Evolutionary conservation across 2,797 vertebrate species (phyloP).

Genomic region (Acanthiza pusilla): DNA sequence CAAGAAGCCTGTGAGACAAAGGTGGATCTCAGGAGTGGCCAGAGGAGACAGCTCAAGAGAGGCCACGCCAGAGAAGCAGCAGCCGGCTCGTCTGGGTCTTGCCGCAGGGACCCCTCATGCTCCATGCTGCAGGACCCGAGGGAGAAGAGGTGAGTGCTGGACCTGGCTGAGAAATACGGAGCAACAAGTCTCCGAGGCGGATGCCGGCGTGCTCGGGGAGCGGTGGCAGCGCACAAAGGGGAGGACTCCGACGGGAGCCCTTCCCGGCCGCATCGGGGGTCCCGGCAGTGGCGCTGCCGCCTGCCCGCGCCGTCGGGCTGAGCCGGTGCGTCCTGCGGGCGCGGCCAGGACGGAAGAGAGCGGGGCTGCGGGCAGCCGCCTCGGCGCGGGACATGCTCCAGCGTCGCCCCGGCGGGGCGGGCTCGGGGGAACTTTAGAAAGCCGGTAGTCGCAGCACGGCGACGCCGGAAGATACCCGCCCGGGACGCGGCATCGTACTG

Average conservation of each 20-base stretch:
- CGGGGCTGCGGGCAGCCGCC: not conserved
- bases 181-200: conserved; percentile 28
- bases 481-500: not conserved
- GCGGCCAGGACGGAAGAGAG: not conserved
- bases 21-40: not conserved
- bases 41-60: not conserved
- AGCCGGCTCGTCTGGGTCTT: not conserved
- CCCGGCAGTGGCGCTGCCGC: not conserved
- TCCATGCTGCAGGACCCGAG: not conserved
- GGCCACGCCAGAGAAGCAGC: not conserved
- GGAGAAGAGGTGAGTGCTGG: not conserved
- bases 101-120: not conserved
- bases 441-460: not conserved
- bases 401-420: too few relatives aligned
- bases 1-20: not conserved
- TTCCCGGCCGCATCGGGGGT: not conserved
- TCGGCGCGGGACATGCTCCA: not conserved
- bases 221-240: not conserved
- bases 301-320: not conserved
- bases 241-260: not conserved
- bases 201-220: not conserved
- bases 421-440: not conserved
- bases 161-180: not conserved
- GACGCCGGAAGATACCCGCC: not conserved
- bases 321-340: not conserved